phyloP scores from a whole-genome alignment of 2,888 invertebrate species.

The Eustalomyia histrio region DNA sequence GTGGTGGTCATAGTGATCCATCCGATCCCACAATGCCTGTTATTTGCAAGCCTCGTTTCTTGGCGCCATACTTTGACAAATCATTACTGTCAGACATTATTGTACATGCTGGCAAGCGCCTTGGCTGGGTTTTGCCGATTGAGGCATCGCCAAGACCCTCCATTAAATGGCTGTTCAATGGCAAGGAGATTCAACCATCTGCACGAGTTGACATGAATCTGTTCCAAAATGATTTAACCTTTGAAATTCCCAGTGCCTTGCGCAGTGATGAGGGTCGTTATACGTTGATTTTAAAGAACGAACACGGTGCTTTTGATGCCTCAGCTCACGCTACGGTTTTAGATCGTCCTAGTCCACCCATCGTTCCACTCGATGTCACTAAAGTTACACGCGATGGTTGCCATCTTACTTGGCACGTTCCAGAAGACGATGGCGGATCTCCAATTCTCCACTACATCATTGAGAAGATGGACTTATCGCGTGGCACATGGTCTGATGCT shows the following conservation, averaged over 20 bases:
- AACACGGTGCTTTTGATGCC: conserved; percentile 88
- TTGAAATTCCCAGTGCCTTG: conserved; percentile 92
- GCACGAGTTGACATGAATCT: conserved; percentile 90
- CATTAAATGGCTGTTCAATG: conserved; percentile 94
- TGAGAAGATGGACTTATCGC: conserved; percentile 97
- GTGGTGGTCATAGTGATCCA: conserved; percentile 94
- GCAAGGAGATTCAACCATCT: conserved; percentile 86
- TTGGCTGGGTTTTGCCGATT: conserved; percentile 96
- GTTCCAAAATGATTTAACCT: conserved; percentile 88
- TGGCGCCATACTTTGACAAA: conserved; percentile 94
- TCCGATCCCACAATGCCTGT: conserved; percentile 92
- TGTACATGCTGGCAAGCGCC: conserved; percentile 95
- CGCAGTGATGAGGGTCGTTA: conserved; percentile 92
- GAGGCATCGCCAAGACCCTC: conserved; percentile 97
- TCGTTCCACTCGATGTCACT: conserved; percentile 90
- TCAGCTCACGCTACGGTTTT: conserved; percentile 92
- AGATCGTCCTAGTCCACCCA: conserved; percentile 92
- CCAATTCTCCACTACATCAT: conserved; percentile 96
- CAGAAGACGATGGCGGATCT: conserved; percentile 96
- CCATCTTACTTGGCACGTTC: conserved; percentile 90
- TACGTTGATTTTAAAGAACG: conserved; percentile 90
- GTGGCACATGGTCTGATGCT: conserved; percentile 96
- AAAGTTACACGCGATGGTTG: conserved; percentile 95
- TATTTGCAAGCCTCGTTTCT: conserved; percentile 93
- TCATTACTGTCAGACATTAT: conserved; percentile 92